phyloP scores from a whole-genome alignment of 2,797 vertebrate genomes.

The Sarcophilus harrisii region DNA sequence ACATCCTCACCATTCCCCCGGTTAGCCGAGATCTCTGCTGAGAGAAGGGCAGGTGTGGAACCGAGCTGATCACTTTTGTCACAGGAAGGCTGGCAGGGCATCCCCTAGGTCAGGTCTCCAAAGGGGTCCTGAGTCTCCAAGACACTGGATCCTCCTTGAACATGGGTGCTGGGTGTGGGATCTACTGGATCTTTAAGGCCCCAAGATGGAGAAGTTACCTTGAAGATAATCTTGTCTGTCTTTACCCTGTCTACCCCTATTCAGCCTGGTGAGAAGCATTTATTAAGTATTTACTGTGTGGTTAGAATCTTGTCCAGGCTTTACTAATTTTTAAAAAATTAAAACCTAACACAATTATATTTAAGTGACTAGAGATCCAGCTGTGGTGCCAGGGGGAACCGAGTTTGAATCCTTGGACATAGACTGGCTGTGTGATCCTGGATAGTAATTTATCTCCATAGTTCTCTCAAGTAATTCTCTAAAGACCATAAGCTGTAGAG shows the following conservation, averaged over 20 bases:
- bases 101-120: neutral
- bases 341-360: neutral
- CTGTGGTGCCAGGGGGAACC: neutral
- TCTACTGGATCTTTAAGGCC: neutral
- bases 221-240: neutral
- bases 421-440: neutral
- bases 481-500: neutral
- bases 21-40: neutral
- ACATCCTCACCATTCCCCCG: neutral
- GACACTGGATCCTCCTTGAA: neutral
- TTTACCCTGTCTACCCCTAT: neutral
- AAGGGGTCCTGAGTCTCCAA: neutral
- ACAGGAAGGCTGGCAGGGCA: neutral
- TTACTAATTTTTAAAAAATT: neutral
- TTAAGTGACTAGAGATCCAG: neutral
- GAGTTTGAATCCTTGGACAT: neutral
- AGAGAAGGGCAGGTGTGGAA: neutral
- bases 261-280: neutral
- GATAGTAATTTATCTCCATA: neutral
- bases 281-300: neutral
- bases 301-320: neutral
- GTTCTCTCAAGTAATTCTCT: neutral
- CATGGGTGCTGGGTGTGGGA: neutral
- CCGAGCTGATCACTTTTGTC: neutral
- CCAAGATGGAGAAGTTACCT: neutral